Evolutionary conservation across 2,888 invertebrate species (phyloP), one percentile per base, ranked within the genome.

Genomic region (Creontiades dilutus): DNA sequence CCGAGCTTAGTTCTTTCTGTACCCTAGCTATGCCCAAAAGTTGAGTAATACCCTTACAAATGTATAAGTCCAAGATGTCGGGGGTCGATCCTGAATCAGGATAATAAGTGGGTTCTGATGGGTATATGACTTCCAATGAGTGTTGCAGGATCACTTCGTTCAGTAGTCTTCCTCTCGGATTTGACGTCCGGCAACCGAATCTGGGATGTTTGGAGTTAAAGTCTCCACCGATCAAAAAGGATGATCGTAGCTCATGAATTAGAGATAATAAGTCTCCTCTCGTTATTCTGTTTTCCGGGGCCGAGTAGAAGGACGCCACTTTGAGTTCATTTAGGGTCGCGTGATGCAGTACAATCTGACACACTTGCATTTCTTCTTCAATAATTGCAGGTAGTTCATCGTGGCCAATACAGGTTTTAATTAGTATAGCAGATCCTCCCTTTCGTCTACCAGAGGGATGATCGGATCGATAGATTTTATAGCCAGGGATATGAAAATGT

Each of bases 381-480:
- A 55, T 55, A n/a, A 55, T 55, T 55, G 55, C 14, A 16, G 55
- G 55, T n/a, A 55, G 14, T 55, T 55, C 55, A n/a, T 55, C 55
- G 16, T 55, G 55, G 16, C 55, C 16, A 55, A 55, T 55, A 16
- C 14, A 55, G 55, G 55, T 16, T 55, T 55, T 55, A 55, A 55
- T 55, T 55, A 55, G 16, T 55, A 55, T 13, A 4, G 55, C 55
- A 3, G 55, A 55, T 3, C 55, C 55, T 16, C 55, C 55, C 16
- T 55, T 55, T 13, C 55, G 55, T n/a, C 55, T 55, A 13, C 55
- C 55, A 55, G 55, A 55, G 55, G 55, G 55, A 13, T 55, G 55
- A 55, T 55, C 55, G 16, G 55, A 55, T 55, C 55, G 55, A n/a
- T 55, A 55, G 55, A 55, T n/a, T n/a, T 55, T 55, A n/a, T 55